These are phyloP conservation scores for Morus bassanus DNA, from an alignment of 2,797 vertebrate genomes.

Conservation along the genomic window DNA sequence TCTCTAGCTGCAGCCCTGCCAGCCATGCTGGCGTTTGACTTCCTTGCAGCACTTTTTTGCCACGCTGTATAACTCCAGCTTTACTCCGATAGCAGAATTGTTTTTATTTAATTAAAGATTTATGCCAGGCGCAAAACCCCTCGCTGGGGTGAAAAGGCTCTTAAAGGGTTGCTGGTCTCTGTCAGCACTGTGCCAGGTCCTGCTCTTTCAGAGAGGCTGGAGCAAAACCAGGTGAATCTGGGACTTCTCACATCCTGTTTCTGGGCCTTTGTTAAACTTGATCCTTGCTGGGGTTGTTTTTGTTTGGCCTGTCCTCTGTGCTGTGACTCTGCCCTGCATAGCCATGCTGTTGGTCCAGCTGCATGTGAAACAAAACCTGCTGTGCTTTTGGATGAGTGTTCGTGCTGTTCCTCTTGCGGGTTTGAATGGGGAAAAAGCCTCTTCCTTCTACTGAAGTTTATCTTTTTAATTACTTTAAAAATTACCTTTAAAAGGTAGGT, in stretches of 20 bases:
- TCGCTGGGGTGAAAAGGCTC: neutral
- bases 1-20: neutral
- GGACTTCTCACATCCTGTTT: accelerated
- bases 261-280: neutral
- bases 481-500: accelerated
- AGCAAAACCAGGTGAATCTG: neutral
- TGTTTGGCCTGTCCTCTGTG: accelerated
- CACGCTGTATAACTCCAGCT: accelerated
- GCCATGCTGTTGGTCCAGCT: neutral
- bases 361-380: neutral
- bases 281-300: accelerated
- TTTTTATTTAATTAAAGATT: neutral
- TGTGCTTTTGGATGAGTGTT: too few species aligned
- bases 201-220: neutral
- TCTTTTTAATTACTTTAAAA: neutral
- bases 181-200: accelerated
- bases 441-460: neutral
- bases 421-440: neutral
- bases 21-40: neutral
- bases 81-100: neutral
- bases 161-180: accelerated
- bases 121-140: accelerated
- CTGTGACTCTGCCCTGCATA: neutral
- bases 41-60: neutral
- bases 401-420: neutral